Evolutionary conservation across 2,797 vertebrate genomes (phyloP), one percentile per base, ranked within the genome.

Genomic region (Orientallactaga sibirica): DNA sequence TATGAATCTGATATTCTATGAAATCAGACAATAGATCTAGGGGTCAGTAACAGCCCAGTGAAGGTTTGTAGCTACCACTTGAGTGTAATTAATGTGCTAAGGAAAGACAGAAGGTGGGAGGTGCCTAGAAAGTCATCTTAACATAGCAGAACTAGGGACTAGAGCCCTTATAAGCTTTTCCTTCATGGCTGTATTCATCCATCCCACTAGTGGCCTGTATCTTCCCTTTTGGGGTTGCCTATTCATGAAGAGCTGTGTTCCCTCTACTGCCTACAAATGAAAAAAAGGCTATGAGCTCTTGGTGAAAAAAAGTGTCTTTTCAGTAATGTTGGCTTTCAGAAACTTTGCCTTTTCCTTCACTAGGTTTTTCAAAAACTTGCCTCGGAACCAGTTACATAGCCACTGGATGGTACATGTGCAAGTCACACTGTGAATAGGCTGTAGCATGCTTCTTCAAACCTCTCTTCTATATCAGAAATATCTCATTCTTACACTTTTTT

Each of bases 401-500:
- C 43, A 73, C 24, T 61, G 78, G 41, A n/a, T 33, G 43, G 75
- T 80, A 68, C 76, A 58, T 33, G 52, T 94, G 20, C 8, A 66
- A 75, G 75, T 33, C 48, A 79, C 25, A 2, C 6, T 10, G 22
- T 12, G 4, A 92, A 55, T 14, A 16, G 88, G 24, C 20, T 48
- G 8, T 68, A 91, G 74, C 18, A 90, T 52, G 37, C 64, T 79
- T 91, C 89, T 77, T 48, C 82, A 81, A 76, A 9, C 12, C 20
- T 92, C n/a, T 84, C 68, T 94, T 81, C 73, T 66, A 81, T 66
- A 84, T 33, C 10, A 90, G 29, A 88, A 86, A 67, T 1, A 79
- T 48, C 24, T 94, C 29, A 84, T 84, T 88, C 52, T 70, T 82
- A 76, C 93, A 92, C 55, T 58, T 74, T 78, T 90, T 19, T 84